Percentiles rank a stretch among this genome's conserved stretches.
phyloP scores from a whole-genome alignment of 2,113 vertebrate species.

The Sinocyclocheilus anshuiensis region DNA sequence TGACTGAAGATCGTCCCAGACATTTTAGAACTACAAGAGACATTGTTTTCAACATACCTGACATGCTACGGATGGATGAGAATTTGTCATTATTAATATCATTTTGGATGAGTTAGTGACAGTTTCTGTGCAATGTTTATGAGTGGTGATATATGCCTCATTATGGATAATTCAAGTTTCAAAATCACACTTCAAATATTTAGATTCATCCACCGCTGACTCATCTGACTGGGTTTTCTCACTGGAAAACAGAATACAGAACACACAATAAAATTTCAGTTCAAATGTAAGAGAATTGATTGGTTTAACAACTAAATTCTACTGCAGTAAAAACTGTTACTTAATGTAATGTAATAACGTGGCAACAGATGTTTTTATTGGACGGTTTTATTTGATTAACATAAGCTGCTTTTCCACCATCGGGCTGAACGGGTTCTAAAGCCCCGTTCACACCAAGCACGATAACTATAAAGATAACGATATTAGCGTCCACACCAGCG shows the following conservation, averaged over 20 bases:
- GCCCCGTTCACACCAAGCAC: too few species aligned
- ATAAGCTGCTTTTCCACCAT: too few species aligned
- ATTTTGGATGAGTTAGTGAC: neutral
- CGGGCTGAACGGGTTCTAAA: too few species aligned
- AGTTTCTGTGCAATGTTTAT: neutral
- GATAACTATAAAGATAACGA: too few species aligned
- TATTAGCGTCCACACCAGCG: too few species aligned
- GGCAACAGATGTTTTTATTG: neutral
- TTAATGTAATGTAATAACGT: neutral
- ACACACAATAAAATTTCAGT: neutral
- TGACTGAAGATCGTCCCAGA: neutral
- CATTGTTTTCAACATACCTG: neutral
- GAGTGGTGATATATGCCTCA: neutral
- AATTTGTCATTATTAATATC: neutral
- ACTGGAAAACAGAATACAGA: constrained; percentile 37
- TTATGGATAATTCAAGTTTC: constrained; percentile 7
- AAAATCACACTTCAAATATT: constrained; percentile 30
- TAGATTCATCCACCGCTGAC: neutral
- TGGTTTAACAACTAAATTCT: neutral
- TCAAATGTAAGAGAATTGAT: neutral
- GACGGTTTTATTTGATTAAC: neutral
- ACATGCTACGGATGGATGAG: neutral
- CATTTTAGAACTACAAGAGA: neutral
- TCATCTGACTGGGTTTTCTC: neutral
- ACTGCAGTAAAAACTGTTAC: neutral